Percentiles rank a stretch among this genome's conserved stretches.
Evolutionary conservation across 2,888 invertebrate genomes (phyloP).

Genomic region (Apocheima hispidaria): DNA sequence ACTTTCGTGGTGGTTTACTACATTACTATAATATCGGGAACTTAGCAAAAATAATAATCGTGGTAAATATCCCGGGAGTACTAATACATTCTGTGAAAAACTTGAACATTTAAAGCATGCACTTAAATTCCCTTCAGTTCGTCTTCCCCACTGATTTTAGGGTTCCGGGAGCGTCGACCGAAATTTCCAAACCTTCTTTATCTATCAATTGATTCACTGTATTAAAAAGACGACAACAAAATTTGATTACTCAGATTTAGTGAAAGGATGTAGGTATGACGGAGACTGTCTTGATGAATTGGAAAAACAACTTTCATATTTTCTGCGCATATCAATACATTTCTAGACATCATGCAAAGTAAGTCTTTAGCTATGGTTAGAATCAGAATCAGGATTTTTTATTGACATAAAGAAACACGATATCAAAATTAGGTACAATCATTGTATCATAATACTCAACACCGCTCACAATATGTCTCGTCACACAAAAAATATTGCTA

Average conservation of each 20-base stretch:
- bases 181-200: conserved; percentile 5
- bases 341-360: not conserved
- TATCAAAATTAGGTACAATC: too few species aligned
- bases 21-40: too few species aligned
- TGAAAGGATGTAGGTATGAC: conserved; percentile 9
- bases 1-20: too few species aligned
- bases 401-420: too few species aligned
- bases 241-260: conserved; percentile 14
- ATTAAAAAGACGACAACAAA: conserved; percentile 14
- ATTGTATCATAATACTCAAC: too few species aligned
- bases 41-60: too few species aligned
- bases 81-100: not conserved
- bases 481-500: too few species aligned
- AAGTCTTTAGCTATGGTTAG: too few species aligned
- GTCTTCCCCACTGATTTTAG: conserved; percentile 41
- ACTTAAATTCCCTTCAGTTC: not conserved
- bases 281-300: conserved; percentile 11
- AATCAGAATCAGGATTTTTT: too few species aligned
- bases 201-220: conserved; percentile 18
- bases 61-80: too few species aligned
- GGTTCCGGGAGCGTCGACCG: conserved; percentile 41
- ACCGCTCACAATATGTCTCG: too few species aligned
- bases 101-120: not conserved
- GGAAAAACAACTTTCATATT: conserved; percentile 14
- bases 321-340: not conserved